Evolutionary conservation across 92 coral and sea anemone species (phyloP).

Genomic region (Desmophyllum pertusum): DNA sequence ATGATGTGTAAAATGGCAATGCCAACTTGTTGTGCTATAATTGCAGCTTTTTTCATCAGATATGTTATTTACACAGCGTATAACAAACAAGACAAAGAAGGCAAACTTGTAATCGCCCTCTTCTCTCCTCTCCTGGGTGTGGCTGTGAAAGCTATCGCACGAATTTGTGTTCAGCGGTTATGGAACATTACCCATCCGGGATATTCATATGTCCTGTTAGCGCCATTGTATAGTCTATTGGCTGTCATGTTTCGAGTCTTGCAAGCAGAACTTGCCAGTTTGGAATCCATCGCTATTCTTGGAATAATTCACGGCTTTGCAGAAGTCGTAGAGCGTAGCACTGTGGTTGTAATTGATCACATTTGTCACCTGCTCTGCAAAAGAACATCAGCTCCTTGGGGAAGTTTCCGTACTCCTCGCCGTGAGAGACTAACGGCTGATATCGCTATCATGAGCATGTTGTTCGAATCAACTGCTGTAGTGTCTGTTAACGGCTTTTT

Average conservation of each 20-base stretch:
- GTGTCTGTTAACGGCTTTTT: slow-evolving; percentile 11
- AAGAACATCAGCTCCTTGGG: slow-evolving; percentile 37
- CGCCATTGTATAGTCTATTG: slow-evolving; percentile 5
- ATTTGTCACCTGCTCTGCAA: background rate
- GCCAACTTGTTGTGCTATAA: no score
- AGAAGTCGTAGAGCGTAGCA: background rate
- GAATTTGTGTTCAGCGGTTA: slow-evolving; percentile 8
- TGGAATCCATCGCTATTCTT: background rate
- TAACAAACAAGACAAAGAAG: background rate
- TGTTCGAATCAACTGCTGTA: slow-evolving; percentile 17
- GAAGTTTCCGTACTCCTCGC: slow-evolving; percentile 51
- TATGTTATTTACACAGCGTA: background rate
- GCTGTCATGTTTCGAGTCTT: no score
- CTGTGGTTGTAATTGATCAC: background rate
- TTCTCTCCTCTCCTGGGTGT: slow-evolving; percentile 20
- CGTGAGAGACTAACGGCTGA: slow-evolving; percentile 49
- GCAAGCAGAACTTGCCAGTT: no score
- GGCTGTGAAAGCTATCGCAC: background rate
- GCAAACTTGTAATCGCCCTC: slow-evolving; percentile 10
- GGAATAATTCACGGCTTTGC: slow-evolving; percentile 1
- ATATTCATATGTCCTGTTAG: background rate
- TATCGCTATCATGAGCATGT: slow-evolving; percentile 45
- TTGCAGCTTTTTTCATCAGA: no score
- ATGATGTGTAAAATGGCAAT: no score
- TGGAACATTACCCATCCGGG: slow-evolving; percentile 11